Conservation (phyloP, 2,888 invertebrate species). For the Eilema depressum region DNA sequence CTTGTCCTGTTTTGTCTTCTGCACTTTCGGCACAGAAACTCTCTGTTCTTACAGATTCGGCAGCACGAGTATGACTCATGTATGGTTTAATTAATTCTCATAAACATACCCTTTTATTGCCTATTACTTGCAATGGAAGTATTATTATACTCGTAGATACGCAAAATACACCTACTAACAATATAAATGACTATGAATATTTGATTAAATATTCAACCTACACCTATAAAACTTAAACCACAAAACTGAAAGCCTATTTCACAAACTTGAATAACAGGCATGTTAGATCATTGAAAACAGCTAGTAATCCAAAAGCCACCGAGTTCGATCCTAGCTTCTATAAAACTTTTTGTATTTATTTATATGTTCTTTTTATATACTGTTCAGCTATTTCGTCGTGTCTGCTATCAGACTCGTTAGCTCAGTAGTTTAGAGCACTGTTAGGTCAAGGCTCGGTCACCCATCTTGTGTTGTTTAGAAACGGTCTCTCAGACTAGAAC, state of each 20-base stretch:
- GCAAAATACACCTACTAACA: too few species aligned
- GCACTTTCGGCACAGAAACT: too few species aligned
- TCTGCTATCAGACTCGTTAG: slow-evolving; percentile 42
- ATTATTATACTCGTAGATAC: too few species aligned
- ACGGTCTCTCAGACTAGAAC: slow-evolving; percentile 1
- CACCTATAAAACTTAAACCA: neutral
- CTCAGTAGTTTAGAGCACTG: slow-evolving; percentile 54
- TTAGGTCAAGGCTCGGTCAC: slow-evolving; percentile 25
- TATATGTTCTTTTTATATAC: neutral
- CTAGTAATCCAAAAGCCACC: neutral
- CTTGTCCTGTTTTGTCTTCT: too few species aligned
- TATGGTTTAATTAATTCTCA: too few species aligned
- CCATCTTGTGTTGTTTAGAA: slow-evolving; percentile 25
- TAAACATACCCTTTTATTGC: too few species aligned
- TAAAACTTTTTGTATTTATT: slow-evolving; percentile 17
- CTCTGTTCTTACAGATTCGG: too few species aligned
- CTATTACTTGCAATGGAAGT: too few species aligned
- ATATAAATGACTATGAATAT: too few species aligned
- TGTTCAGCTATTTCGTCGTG: slow-evolving; percentile 23
- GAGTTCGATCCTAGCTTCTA: slow-evolving; percentile 12
- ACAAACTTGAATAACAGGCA: neutral
- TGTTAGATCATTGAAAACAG: neutral
- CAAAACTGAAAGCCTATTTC: neutral
- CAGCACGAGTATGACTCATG: too few species aligned
- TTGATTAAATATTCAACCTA: too few species aligned